Conservation (phyloP, 2,797 vertebrate species). For the Toxotes lorentzi region DNA sequence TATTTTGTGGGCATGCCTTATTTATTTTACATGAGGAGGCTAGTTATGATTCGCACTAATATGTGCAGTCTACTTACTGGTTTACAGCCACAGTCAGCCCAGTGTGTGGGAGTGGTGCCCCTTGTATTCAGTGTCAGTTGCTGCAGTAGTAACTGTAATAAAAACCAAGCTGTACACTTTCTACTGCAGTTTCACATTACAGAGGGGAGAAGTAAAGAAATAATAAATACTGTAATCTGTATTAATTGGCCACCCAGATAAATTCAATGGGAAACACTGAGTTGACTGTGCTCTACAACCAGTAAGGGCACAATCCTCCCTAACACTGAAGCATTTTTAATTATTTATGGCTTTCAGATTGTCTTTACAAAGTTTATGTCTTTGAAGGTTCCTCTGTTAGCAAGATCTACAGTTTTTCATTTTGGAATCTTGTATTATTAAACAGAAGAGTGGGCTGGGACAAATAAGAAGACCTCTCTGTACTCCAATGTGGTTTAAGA, state of each 20-base stretch:
- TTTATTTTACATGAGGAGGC: background rate
- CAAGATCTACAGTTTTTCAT: constrained; percentile 42
- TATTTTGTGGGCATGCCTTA: background rate
- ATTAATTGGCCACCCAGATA: background rate
- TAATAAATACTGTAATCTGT: background rate
- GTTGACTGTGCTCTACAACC: background rate
- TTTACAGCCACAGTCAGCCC: background rate
- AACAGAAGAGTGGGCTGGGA: constrained; percentile 21
- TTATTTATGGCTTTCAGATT: constrained; percentile 30
- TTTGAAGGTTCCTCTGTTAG: constrained; percentile 30
- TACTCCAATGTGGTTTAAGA: constrained; percentile 4
- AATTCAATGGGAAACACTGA: background rate
- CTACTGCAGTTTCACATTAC: background rate
- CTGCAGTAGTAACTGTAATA: constrained; percentile 1
- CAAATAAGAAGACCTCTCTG: constrained; percentile 20
- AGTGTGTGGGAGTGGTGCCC: background rate
- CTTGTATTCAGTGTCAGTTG: background rate
- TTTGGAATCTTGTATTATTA: constrained; percentile 34
- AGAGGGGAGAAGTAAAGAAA: background rate
- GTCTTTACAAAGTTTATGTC: constrained; percentile 38
- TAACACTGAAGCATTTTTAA: background rate
- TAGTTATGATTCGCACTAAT: background rate
- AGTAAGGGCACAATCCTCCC: background rate
- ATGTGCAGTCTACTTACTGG: background rate
- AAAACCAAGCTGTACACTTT: background rate